phyloP scores from a whole-genome alignment of 2,888 invertebrate species.

The Ochropacha duplaris region DNA sequence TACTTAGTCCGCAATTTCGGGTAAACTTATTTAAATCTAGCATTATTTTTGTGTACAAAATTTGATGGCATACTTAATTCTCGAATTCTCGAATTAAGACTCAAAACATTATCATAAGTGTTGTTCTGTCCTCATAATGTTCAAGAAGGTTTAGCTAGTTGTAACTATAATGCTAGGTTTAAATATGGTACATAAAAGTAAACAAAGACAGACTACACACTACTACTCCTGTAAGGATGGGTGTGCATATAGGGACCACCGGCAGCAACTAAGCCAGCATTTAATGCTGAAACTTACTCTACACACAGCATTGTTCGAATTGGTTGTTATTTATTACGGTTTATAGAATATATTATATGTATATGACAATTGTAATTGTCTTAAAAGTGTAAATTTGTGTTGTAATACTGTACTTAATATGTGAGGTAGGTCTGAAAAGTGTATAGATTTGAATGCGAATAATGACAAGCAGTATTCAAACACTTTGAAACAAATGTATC shows the following conservation, averaged over 20 bases:
- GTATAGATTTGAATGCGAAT: slow-evolving; percentile 14
- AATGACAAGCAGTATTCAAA: slow-evolving; percentile 3
- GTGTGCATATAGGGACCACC: not conserved
- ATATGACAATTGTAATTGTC: slow-evolving; percentile 35
- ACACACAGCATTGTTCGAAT: slow-evolving; percentile 16
- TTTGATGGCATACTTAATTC: too few species aligned
- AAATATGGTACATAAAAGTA: not conserved
- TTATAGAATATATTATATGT: slow-evolving; percentile 10
- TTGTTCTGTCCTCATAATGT: not conserved
- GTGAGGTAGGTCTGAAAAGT: slow-evolving; percentile 17
- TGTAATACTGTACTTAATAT: slow-evolving; percentile 48
- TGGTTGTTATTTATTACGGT: slow-evolving; percentile 30
- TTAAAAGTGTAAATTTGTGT: slow-evolving; percentile 42
- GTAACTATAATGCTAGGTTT: not conserved
- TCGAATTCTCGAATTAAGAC: too few species aligned
- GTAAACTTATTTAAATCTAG: not conserved
- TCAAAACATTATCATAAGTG: too few species aligned
- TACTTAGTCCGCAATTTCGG: not conserved
- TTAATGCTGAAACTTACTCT: not conserved
- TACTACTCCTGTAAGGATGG: not conserved
- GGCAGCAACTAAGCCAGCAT: not conserved
- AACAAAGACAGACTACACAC: not conserved
- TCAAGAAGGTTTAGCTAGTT: not conserved
- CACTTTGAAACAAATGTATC: not conserved
- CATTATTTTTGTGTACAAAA: not conserved